These are phyloP conservation scores for Nymphicus hollandicus DNA, from an alignment of 2,113 vertebrate species.

Conservation along the genomic window DNA sequence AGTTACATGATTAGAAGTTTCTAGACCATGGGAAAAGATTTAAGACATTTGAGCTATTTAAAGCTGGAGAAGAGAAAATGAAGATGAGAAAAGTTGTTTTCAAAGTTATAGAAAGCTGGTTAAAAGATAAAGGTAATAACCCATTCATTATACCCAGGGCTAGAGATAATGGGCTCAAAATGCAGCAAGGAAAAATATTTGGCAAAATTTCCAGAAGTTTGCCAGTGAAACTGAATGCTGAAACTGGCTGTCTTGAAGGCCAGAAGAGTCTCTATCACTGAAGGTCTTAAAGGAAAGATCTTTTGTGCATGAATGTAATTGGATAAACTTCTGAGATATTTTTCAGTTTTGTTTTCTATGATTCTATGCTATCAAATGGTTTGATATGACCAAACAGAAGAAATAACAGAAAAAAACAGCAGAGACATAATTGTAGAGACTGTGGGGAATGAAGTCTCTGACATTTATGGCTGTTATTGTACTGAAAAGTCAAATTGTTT, in stretches of 20 bases:
- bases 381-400: not conserved
- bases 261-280: not conserved
- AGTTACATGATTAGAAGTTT: not conserved
- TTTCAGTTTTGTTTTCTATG: not conserved
- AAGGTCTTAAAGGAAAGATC: not conserved
- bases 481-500: not conserved
- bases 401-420: not conserved
- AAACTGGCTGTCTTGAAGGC: not conserved
- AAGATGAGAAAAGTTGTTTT: not conserved
- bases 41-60: not conserved
- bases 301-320: not conserved
- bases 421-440: not conserved
- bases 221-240: not conserved
- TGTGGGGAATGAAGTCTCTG: not conserved
- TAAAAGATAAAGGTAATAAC: not conserved
- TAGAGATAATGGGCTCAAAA: not conserved
- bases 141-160: not conserved
- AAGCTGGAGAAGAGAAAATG: not conserved
- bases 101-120: not conserved
- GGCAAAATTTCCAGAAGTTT: not conserved
- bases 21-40: not conserved
- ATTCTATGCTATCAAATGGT: not conserved
- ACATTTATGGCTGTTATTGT: not conserved
- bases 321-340: not conserved
- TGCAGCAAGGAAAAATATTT: not conserved